These are phyloP conservation scores for Melanargia galathea DNA, from an alignment of 2,888 invertebrate genomes.

Conservation along the genomic window DNA sequence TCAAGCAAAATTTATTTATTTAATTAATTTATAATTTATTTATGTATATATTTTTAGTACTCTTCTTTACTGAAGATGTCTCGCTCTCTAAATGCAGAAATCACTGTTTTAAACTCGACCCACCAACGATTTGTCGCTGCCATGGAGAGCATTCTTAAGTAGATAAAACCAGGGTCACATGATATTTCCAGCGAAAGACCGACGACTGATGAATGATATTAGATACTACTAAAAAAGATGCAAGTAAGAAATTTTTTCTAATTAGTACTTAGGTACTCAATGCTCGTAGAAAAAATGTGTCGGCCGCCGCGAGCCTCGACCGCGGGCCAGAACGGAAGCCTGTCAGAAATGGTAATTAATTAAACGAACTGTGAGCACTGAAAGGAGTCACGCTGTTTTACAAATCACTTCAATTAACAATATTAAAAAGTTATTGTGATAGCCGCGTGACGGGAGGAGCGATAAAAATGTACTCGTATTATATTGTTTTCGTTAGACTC, in stretches of 20 bases:
- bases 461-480: constrained; percentile 51
- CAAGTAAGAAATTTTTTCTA: constrained; percentile 36
- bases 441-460: constrained; percentile 66
- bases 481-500: constrained; percentile 21
- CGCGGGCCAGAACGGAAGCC: constrained; percentile 75
- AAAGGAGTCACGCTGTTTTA: constrained; percentile 82
- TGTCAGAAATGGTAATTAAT: constrained; percentile 77
- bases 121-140: too few relatives aligned
- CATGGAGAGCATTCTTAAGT: too few relatives aligned
- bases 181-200: not conserved
- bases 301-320: constrained; percentile 51
- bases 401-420: constrained; percentile 82
- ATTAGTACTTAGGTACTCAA: constrained; percentile 29
- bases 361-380: constrained; percentile 81
- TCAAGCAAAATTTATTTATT: too few relatives aligned
- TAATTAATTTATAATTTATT: too few relatives aligned
- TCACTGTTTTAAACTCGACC: too few relatives aligned
- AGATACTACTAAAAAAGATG: not conserved
- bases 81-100: too few relatives aligned
- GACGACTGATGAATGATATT: not conserved
- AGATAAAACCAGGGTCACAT: too few relatives aligned
- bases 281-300: constrained; percentile 52
- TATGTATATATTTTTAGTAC: too few relatives aligned
- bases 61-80: too few relatives aligned
- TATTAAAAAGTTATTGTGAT: constrained; percentile 79